Evolutionary conservation across 92 coral and sea anemone species (phyloP), one percentile per base, ranked within the genome.

Genomic region (Virgularia gustaviana): DNA sequence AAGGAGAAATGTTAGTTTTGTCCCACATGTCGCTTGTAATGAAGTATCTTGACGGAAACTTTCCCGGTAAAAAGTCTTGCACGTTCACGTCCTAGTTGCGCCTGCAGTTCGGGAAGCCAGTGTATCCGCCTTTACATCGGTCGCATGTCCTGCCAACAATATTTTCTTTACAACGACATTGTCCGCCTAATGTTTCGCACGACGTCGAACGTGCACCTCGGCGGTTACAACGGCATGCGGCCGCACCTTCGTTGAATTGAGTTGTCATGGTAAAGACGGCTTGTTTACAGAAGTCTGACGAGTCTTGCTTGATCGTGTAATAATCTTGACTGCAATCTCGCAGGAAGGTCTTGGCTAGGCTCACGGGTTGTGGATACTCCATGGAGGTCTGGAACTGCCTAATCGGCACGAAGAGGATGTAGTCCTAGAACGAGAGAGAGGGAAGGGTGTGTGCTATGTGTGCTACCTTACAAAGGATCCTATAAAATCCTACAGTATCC

Each of bases 111-210:
- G 96, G 96, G 44, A 89, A 90, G 70, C 89, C 88, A 18, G 58
- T 72, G 57, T 84, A 89, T 24, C 98, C 96, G n/a, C 85, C 73
- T 85, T 49, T 87, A 75, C 98, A 92, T 39, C 82, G 68, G 79
- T 87, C 85, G 72, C 98, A 92, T 9, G 83, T 79, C 56, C 94
- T 92, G 71, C 98, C 98, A 67, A 92, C 83, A 79, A 92, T 90
- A 61, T 92, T 89, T 36, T 63, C 66, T 55, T 63, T 83, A 73
- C 98, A 92, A 19, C 45, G 71, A 74, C 98, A 92, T 39, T 92
- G 98, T 39, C 98, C 98, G 11, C 98, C 96, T 38, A 78, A 83
- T 80, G 90, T 77, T 77, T 80, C 85, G 77, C 98, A 92, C 63
- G 77, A 76, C 15, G 49, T 67, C 63, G 78, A 74, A 33, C 66